Evolutionary conservation across 1,140 invertebrate genomes (phyloP).

Genomic region (Lethocerus indicus): DNA sequence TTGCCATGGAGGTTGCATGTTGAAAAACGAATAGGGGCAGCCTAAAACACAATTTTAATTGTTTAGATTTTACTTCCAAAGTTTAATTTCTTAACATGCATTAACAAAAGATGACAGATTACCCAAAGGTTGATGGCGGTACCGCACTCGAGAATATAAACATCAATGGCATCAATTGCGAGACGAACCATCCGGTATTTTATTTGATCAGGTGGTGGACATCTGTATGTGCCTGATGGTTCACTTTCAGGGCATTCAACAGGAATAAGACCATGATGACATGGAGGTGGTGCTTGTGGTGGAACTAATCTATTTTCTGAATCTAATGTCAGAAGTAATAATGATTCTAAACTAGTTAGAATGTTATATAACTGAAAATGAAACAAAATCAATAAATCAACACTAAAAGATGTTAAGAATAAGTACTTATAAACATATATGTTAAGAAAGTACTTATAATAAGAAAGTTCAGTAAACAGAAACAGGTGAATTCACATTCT

Average conservation of each 20-base stretch:
- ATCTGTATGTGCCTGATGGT: slow-evolving; percentile 37
- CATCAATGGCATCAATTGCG: slow-evolving; percentile 77
- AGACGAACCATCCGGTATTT: slow-evolving; percentile 90
- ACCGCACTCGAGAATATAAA: slow-evolving; percentile 78
- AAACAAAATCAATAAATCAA: neutral
- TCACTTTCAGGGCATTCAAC: slow-evolving; percentile 56
- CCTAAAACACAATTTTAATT: no score
- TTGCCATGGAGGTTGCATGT: slow-evolving; percentile 89
- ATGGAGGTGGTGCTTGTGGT: slow-evolving; percentile 55
- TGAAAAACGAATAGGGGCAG: slow-evolving; percentile 70
- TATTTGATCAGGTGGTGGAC: slow-evolving; percentile 74
- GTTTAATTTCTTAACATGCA: neutral
- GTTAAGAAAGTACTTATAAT: no score
- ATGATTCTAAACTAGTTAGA: slow-evolving; percentile 72
- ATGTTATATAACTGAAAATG: slow-evolving; percentile 54
- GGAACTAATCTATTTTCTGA: slow-evolving; percentile 74
- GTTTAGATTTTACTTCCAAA: no score
- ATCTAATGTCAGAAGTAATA: slow-evolving; percentile 70
- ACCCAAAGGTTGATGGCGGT: slow-evolving; percentile 76
- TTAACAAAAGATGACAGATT: slow-evolving; percentile 16
- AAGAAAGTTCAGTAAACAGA: no score
- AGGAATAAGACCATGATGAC: slow-evolving; percentile 71
- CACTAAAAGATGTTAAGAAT: no score
- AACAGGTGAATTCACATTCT: no score
- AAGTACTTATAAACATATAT: no score